phyloP scores from a whole-genome alignment of 2,888 invertebrate genomes.

The Euzophera pinguis region DNA sequence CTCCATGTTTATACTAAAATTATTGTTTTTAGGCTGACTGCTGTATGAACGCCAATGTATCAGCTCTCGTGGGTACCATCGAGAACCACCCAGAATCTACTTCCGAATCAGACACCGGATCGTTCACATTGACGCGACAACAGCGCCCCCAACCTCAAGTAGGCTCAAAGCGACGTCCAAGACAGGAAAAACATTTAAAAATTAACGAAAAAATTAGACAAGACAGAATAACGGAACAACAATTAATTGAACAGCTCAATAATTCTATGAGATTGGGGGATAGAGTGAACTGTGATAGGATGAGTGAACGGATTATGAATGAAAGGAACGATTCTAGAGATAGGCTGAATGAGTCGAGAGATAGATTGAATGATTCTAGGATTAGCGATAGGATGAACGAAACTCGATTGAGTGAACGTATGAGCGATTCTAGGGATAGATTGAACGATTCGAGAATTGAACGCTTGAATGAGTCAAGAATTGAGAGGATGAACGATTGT shows the following conservation, averaged over 20 bases:
- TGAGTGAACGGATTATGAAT: slow-evolving; percentile 21
- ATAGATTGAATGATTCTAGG: slow-evolving; percentile 28
- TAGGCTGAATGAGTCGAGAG: slow-evolving; percentile 27
- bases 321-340: slow-evolving; percentile 22
- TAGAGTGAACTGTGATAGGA: slow-evolving; percentile 25
- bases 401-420: slow-evolving; percentile 39
- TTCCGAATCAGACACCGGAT: slow-evolving; percentile 69
- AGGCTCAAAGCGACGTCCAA: slow-evolving; percentile 60
- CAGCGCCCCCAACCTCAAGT: slow-evolving; percentile 69
- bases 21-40: slow-evolving; percentile 61
- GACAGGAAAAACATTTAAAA: slow-evolving; percentile 57
- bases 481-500: slow-evolving; percentile 28
- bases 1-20: neutral
- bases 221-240: slow-evolving; percentile 44
- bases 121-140: slow-evolving; percentile 66
- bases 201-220: slow-evolving; percentile 52
- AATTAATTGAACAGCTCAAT: slow-evolving; percentile 38
- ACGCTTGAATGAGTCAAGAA: slow-evolving; percentile 29
- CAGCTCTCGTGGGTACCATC: slow-evolving; percentile 70
- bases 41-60: slow-evolving; percentile 66
- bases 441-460: slow-evolving; percentile 45
- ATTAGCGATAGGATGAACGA: slow-evolving; percentile 48
- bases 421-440: slow-evolving; percentile 34
- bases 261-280: slow-evolving; percentile 42
- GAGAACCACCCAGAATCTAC: slow-evolving; percentile 74